Percentiles rank a stretch among this genome's conserved stretches.
phyloP scores from a whole-genome alignment of 1,140 invertebrate genomes.

The Latrodectus geometricus region DNA sequence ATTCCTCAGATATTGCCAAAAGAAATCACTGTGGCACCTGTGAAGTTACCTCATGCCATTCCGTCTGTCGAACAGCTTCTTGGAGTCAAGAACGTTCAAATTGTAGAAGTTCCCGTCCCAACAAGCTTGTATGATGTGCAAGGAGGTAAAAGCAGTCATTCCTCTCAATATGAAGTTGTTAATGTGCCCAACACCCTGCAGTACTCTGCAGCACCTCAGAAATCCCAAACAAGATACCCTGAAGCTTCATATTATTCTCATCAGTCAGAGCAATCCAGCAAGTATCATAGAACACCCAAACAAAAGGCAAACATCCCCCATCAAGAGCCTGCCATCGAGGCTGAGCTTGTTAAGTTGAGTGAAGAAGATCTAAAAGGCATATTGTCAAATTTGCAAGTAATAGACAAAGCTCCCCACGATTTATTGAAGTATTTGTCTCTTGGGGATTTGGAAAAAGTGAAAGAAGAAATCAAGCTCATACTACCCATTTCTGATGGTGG shows the following conservation, averaged over 20 bases:
- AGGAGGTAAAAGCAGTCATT: background rate
- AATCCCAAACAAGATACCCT: background rate
- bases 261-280: slow-evolving; percentile 26
- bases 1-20: slow-evolving; percentile 25
- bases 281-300: background rate
- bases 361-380: slow-evolving; percentile 34
- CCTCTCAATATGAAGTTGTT: slow-evolving; percentile 6
- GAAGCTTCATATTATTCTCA: slow-evolving; percentile 10
- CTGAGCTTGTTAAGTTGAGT: slow-evolving; percentile 46
- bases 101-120: slow-evolving; percentile 45
- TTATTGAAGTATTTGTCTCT: slow-evolving; percentile 39
- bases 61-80: slow-evolving; percentile 20
- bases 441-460: background rate
- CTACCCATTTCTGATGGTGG: slow-evolving; percentile 16
- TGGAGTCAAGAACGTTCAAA: slow-evolving; percentile 44
- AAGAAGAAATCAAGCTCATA: slow-evolving; percentile 36
- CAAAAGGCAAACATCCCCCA: background rate
- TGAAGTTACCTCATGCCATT: slow-evolving; percentile 19
- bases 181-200: background rate
- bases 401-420: slow-evolving; percentile 32
- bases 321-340: slow-evolving; percentile 37
- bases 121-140: background rate
- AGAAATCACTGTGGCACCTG: slow-evolving; percentile 15
- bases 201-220: slow-evolving; percentile 12
- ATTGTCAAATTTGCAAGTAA: slow-evolving; percentile 27